Conservation (phyloP, 2,113 vertebrate genomes). For the Phainopepla nitens region DNA sequence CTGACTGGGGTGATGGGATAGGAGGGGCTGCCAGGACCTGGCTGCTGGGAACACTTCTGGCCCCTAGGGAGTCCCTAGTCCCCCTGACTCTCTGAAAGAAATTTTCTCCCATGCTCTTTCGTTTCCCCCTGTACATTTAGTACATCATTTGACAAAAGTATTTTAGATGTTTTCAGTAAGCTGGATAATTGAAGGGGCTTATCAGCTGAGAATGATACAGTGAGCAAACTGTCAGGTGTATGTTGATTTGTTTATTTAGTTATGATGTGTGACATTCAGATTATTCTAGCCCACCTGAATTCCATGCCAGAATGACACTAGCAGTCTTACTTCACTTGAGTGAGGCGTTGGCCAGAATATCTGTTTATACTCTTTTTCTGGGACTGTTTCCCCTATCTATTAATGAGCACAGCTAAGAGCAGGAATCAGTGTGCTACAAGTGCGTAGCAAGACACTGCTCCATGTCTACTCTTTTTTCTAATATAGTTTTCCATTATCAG, state of each 20-base stretch:
- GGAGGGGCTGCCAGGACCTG: background rate
- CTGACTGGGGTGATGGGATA: background rate
- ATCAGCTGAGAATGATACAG: background rate
- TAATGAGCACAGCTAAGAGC: background rate
- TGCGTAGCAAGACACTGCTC: background rate
- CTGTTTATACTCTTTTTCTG: background rate
- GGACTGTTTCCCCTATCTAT: background rate
- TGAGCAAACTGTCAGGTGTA: background rate
- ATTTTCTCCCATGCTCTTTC: background rate
- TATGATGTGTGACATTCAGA: background rate
- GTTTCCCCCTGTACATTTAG: background rate
- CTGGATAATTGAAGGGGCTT: background rate
- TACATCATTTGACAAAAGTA: background rate
- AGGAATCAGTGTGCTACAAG: background rate
- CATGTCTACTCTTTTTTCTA: rapidly evolving
- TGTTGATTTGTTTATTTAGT: background rate
- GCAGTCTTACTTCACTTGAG: background rate
- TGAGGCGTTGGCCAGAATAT: background rate
- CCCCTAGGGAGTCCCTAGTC: rapidly evolving
- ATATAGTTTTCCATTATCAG: background rate
- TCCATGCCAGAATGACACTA: background rate
- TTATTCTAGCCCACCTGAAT: background rate
- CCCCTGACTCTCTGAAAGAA: rapidly evolving
- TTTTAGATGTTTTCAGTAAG: background rate
- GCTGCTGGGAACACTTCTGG: background rate